These are phyloP conservation scores for Delichon dasypus DNA, from an alignment of 2,797 vertebrate species.

Conservation along the genomic window DNA sequence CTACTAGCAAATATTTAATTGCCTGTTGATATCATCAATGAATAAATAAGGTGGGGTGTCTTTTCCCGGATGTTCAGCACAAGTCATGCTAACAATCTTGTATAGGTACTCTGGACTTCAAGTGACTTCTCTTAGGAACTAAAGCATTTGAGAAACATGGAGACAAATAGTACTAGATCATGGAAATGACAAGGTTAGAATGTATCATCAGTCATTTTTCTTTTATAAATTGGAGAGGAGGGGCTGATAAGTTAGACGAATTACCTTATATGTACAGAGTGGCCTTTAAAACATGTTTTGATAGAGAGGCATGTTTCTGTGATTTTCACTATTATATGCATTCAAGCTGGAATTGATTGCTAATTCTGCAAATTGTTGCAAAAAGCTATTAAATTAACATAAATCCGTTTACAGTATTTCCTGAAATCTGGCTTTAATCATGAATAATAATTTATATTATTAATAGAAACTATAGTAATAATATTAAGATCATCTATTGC, in stretches of 20 bases:
- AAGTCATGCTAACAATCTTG: background rate
- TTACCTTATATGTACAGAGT: background rate
- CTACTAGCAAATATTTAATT: conserved; percentile 12
- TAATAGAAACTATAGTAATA: background rate
- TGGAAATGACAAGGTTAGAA: background rate
- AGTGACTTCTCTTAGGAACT: background rate
- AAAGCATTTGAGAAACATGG: background rate
- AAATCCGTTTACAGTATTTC: background rate
- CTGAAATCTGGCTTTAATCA: background rate
- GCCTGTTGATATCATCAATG: background rate
- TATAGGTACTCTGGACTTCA: background rate
- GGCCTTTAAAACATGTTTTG: background rate
- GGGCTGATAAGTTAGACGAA: background rate
- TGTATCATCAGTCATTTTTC: background rate
- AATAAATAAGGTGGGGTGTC: background rate
- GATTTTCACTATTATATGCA: background rate
- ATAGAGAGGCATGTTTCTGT: background rate
- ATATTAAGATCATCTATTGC: background rate
- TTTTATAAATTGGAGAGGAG: background rate
- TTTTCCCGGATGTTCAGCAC: background rate
- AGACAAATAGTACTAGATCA: background rate
- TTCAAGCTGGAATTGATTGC: conserved; percentile 3
- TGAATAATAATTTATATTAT: background rate
- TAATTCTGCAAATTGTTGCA: background rate
- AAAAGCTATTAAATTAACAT: background rate